A percentile compares a stretch with the other conserved stretches of the same genome.
phyloP scores from a whole-genome alignment of 2,888 invertebrate species.

The Aphidoletes aphidimyza region DNA sequence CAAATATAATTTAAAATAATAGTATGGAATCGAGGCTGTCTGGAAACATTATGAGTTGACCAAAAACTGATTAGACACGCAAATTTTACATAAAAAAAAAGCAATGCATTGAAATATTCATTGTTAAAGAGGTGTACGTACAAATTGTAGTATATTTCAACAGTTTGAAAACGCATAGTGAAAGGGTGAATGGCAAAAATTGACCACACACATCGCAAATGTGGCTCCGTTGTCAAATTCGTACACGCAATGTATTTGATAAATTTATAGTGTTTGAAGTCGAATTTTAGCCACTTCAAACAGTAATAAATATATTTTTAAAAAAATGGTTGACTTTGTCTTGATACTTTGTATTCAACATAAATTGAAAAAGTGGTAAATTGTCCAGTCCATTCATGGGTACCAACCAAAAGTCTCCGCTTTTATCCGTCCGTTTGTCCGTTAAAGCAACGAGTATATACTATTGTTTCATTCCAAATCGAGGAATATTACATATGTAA shows the following conservation, averaged over 20 bases:
- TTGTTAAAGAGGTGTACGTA: no score
- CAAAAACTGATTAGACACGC: slow-evolving; percentile 37
- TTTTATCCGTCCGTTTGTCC: no score
- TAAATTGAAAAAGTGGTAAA: no score
- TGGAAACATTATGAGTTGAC: background rate
- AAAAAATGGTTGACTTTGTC: no score
- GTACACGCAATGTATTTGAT: slow-evolving; percentile 2
- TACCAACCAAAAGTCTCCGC: no score
- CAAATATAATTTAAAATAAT: slow-evolving; percentile 37
- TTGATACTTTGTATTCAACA: no score
- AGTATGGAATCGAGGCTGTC: background rate
- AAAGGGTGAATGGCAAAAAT: background rate
- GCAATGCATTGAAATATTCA: background rate
- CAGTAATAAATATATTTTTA: no score
- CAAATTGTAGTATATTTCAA: background rate
- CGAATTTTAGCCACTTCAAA: no score
- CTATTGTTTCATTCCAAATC: no score
- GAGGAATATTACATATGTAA: no score
- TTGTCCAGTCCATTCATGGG: no score
- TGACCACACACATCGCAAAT: slow-evolving; percentile 13
- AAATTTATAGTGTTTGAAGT: background rate
- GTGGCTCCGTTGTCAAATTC: background rate
- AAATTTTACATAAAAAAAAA: slow-evolving; percentile 23
- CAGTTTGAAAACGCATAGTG: background rate
- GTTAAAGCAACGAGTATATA: no score